Percentiles rank a stretch among this genome's conserved stretches.
These are phyloP conservation scores for Rhagonycha fulva DNA, from an alignment of 2,888 invertebrate genomes.

Conservation along the genomic window DNA sequence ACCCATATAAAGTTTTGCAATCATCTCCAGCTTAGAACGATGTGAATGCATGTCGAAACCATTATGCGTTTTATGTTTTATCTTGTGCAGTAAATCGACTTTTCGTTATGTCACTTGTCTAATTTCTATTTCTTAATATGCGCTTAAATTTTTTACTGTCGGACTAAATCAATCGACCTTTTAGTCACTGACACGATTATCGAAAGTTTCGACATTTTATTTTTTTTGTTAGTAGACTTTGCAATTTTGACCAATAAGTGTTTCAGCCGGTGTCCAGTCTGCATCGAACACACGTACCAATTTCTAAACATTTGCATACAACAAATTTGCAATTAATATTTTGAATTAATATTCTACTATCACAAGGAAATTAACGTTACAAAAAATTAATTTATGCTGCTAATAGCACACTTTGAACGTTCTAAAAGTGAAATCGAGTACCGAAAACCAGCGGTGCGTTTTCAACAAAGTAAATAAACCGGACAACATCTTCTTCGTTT, in stretches of 20 bases:
- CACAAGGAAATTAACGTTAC: neutral
- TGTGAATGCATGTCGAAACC: neutral
- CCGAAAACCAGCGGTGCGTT: neutral
- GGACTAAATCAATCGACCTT: neutral
- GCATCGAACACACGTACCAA: neutral
- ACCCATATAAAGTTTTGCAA: neutral
- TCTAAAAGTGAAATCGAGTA: constrained; percentile 3
- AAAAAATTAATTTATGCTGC: neutral
- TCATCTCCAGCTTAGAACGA: neutral
- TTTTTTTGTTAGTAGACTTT: neutral
- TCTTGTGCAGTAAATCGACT: neutral
- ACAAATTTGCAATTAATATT: constrained; percentile 2
- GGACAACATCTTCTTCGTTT: neutral
- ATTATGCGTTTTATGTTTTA: neutral
- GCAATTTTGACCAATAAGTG: neutral
- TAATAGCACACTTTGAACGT: neutral
- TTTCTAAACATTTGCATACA: neutral
- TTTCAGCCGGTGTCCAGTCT: neutral
- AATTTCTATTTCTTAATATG: neutral
- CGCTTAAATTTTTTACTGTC: neutral
- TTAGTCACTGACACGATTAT: neutral
- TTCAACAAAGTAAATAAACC: neutral
- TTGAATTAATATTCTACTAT: neutral
- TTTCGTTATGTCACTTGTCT: neutral
- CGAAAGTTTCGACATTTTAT: neutral